Evolutionary conservation across 2,113 vertebrate genomes (phyloP), one percentile per base, ranked within the genome.

Genomic region (Oreochromis niloticus): DNA sequence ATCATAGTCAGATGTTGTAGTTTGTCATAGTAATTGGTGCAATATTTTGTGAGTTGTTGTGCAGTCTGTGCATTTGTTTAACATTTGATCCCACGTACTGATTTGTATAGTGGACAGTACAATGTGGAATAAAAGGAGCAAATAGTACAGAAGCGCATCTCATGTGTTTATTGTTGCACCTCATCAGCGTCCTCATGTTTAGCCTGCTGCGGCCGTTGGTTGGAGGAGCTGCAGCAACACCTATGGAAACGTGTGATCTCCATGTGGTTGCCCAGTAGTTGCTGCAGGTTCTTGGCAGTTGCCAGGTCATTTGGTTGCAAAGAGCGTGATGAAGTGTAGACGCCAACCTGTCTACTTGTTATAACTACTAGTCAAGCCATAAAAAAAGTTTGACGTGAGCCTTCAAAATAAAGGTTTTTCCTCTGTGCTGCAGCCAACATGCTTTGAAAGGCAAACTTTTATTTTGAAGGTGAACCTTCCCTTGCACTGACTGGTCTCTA

Each of bases 121-220:
- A 52, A 52, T 9, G 48, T 52, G 48, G 48, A 50, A 50, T 19
- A 19, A 50, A 19, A 50, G 17, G 48, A 50, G 48, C 7, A 50
- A 50, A 3, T 50, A 19, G 17, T 19, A 50, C 48, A 50, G 17
- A 50, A 50, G 7, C 4, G 16, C 48, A 4, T 50, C 48, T 50
- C 16, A 0, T 3, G 48, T 19, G 16, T 50, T 50, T 50, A 50
- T 50, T 50, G 48, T 50, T 19, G 16, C 16, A 0, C 48, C 7
- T 50, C 48, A 50, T 50, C 1, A 7, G 0, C 19, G 27, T 59
- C 56, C 27, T 59, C 14, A 1, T 59, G 56, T 59, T 32, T 17
- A 59, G 27, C 56, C 56, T 32, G 27, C 56, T 1, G 0, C 0
- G 0, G 56, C 1, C 7, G 3, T 0, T 59, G 27, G 14, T 9